Evolutionary conservation across 2,888 invertebrate species (phyloP), one percentile per base, ranked within the genome.

Genomic region (Eupithecia subumbrata): DNA sequence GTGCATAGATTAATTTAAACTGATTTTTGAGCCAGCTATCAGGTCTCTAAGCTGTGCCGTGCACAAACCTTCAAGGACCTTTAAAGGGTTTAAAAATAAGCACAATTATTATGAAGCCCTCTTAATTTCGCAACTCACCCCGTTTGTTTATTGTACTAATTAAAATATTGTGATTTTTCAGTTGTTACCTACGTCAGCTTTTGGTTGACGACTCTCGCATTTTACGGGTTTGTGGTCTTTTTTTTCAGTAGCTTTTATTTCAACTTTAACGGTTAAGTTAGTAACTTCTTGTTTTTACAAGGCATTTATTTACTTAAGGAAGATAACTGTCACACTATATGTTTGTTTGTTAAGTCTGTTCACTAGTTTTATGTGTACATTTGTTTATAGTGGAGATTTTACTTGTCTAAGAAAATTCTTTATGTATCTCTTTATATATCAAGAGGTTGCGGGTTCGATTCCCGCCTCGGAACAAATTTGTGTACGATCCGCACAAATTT

Each of bases 51-150:
- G 56, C 76, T 74, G 25, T 66, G 69, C 2, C 34, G 34, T 63
- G 60, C 25, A 34, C 18, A 34, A 18, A 73, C 69, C 74, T 45
- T 74, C 69, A 76, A 75, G 69, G 75, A 34, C 71, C 74, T 77
- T 73, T 71, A 78, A 72, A 71, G 76, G 76, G 75, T 76, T 80
- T 78, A 67, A 80, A 80, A 80, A 81, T 80, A 80, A 79, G 80
- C 76, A 77, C 76, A 76, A 78, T 78, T 80, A 78, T 80, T 75
- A 80, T 70, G 71, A 73, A 78, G 70, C 63, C 67, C 76, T 77
- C 67, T 78, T 81, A 77, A 79, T 80, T 79, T 22, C 56, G 52
- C 69, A 77, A 67, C 71, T 74, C 11, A 48, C 37, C 43, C 63
- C 45, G 60, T 69, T 63, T 71, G 66, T 69, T 72, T 74, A 72